Evolutionary conservation across 2,888 invertebrate genomes (phyloP), one percentile per base, ranked within the genome.

Genomic region (Drosophila kambysellisi): DNA sequence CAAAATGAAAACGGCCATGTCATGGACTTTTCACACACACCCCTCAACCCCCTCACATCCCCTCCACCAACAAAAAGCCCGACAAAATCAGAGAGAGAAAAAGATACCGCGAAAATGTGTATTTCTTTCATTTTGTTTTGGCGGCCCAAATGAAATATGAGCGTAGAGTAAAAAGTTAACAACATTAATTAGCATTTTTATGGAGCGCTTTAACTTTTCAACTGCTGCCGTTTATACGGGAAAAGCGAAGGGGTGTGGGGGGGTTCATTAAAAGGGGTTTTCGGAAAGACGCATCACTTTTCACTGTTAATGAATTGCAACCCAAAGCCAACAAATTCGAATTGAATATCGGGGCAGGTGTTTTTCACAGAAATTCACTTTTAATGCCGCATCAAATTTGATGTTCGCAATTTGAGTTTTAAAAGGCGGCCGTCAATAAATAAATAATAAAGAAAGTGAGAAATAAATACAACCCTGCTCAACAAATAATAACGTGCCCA

Each of bases 101-200:
- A 39, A 58, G 51, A 46, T 52, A 56, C 43, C 50, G 51, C 25
- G 33, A 52, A 58, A 61, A 57, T 51, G 54, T 51, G 11, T 32
- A 15, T 32, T 7, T 39, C 20, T 35, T 35, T 39, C 17, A 7
- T 17, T 37, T 39, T 39, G 35, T 46, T 46, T 25, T 25, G 57
- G 3, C 39, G 33, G 25, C 8, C 25, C 46, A 71, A 72, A 82
- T 82, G 80, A 88, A 89, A 84, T 87, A 88, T 83, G 87, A 90
- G 70, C 81, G 72, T 69, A 77, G 81, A 76, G 90, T 76, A 87
- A 88, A 90, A 90, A 87, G 90, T 86, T 89, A 88, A 90, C 87
- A 88, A 86, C 89, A 90, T 88, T 88, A 88, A 88, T 88, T 88
- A 90, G 84, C 84, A 90, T 87, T 90, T 88, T 90, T 88, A 90